phyloP scores from a whole-genome alignment of 2,113 vertebrate genomes.

The Romanogobio albipinnatus region DNA sequence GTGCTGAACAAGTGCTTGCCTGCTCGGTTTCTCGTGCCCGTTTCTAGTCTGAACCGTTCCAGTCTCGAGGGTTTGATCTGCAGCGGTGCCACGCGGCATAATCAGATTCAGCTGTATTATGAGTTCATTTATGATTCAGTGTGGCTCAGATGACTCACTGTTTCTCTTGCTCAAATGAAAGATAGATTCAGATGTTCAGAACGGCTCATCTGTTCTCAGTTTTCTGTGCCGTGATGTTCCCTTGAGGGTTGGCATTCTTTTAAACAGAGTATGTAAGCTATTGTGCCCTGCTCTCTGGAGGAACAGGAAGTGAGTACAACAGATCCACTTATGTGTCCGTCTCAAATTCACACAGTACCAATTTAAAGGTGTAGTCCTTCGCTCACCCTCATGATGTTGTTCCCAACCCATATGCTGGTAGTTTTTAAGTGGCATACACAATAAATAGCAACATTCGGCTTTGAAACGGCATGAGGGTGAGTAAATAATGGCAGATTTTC shows the following conservation, averaged over 20 bases:
- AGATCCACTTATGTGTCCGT: constrained; percentile 1
- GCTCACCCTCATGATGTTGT: neutral
- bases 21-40: neutral
- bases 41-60: neutral
- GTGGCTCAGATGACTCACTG: constrained; percentile 32
- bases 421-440: neutral
- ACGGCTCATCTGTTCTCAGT: constrained; percentile 14
- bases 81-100: neutral
- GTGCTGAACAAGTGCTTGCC: neutral
- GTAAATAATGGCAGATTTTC: constrained; percentile 8
- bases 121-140: constrained; percentile 38
- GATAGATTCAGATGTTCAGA: constrained; percentile 26
- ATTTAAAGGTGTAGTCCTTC: neutral
- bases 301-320: constrained; percentile 23
- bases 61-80: neutral
- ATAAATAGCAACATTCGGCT: neutral
- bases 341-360: neutral
- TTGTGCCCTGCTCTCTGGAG: neutral
- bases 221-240: constrained; percentile 2
- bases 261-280: constrained; percentile 10
- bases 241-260: constrained; percentile 34
- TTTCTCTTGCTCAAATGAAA: constrained; percentile 14
- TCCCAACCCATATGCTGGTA: constrained; percentile 11
- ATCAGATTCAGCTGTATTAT: constrained; percentile 35
- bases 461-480: neutral